phyloP scores from a whole-genome alignment of 2,888 invertebrate species.

The Eueremaeus valkanovi region DNA sequence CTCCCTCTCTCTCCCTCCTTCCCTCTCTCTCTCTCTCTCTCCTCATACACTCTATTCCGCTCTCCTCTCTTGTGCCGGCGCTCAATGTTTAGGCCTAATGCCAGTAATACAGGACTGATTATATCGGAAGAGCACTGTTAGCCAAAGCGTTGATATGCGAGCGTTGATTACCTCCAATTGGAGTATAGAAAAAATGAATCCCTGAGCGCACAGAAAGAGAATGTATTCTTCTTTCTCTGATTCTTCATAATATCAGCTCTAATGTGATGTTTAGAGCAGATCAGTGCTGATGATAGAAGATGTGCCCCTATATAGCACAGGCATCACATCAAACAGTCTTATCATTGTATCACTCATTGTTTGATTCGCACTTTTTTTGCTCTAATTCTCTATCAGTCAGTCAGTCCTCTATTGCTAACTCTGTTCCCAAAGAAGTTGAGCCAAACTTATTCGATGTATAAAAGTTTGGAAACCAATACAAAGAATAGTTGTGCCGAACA shows the following conservation, averaged over 20 bases:
- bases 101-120: no score
- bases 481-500: constrained; percentile 10
- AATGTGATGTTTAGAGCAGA: constrained; percentile 30
- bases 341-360: constrained; percentile 24
- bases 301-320: background rate
- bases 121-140: no score
- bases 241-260: constrained; percentile 8
- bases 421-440: background rate
- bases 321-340: constrained; percentile 28
- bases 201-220: constrained; percentile 13
- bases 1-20: no score
- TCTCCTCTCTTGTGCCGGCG: no score
- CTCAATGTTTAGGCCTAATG: background rate
- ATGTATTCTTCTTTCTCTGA: constrained; percentile 11
- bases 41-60: no score
- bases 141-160: no score
- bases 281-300: background rate
- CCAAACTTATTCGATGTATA: constrained; percentile 5
- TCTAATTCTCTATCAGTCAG: background rate
- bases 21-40: no score
- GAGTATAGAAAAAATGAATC: background rate
- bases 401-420: no score
- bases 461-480: background rate
- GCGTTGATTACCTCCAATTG: constrained; percentile 1
- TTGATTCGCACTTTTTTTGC: constrained; percentile 14